Conservation (phyloP, 2,888 invertebrate species). For the Campoplex nolae region DNA sequence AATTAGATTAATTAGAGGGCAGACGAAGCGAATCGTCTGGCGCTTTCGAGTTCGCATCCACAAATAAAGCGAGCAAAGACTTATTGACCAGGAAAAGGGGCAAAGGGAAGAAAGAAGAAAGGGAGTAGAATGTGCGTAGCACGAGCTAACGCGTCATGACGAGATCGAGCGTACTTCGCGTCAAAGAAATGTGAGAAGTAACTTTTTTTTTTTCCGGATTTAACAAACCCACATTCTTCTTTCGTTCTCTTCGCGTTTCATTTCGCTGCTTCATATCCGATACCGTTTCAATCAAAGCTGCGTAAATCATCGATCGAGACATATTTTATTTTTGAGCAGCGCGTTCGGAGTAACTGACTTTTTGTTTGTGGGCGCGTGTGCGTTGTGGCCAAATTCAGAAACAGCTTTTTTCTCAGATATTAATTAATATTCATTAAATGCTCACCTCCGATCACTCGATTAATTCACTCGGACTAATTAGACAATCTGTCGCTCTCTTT, state of each 20-base stretch:
- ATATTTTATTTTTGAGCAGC: not conserved
- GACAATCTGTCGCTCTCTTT: not conserved
- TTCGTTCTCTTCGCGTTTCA: conserved; percentile 8
- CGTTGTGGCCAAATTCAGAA: too few species aligned
- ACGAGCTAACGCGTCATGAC: conserved; percentile 55
- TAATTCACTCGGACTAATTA: not conserved
- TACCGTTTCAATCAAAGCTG: not conserved
- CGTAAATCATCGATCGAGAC: not conserved
- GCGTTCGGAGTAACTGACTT: not conserved
- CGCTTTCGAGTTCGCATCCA: conserved; percentile 46
- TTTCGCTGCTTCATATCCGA: conserved; percentile 6
- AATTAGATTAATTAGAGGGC: conserved; percentile 82
- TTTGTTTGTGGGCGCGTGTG: not conserved
- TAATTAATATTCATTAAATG: not conserved
- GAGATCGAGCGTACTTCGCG: conserved; percentile 55
- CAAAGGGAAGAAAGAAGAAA: not conserved
- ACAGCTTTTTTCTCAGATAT: not conserved
- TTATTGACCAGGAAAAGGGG: conserved; percentile 19
- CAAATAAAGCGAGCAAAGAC: conserved; percentile 53
- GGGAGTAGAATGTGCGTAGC: conserved; percentile 1
- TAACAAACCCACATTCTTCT: conserved; percentile 22
- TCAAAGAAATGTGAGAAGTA: conserved; percentile 48
- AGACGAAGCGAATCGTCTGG: conserved; percentile 74
- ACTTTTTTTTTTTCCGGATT: conserved; percentile 29
- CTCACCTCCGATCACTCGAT: not conserved